Evolutionary conservation across 92 coral and sea anemone genomes (phyloP).

Genomic region (Nematostella vectensis): DNA sequence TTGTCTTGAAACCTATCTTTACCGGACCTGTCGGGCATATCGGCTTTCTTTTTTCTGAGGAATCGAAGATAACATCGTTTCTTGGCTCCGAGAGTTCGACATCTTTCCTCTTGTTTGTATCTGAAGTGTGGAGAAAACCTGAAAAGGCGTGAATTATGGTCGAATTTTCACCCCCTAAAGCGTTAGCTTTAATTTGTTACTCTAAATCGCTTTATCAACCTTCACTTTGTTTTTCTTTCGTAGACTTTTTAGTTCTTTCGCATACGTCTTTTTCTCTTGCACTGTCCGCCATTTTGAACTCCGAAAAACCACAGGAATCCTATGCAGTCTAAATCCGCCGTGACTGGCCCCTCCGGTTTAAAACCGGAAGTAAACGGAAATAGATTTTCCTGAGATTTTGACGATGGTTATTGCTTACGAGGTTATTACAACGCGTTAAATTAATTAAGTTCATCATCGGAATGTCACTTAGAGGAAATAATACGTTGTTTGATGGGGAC

Average conservation of each 20-base stretch:
- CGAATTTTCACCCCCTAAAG: background rate
- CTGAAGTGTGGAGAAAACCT: conserved; percentile 2
- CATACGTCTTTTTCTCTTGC: background rate
- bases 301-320: background rate
- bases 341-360: background rate
- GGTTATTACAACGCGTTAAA: too few species aligned
- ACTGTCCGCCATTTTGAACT: conserved; percentile 2
- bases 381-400: background rate
- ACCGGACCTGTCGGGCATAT: background rate
- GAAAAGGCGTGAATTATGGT: too few species aligned
- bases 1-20: conserved; percentile 24
- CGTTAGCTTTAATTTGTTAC: background rate
- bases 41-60: conserved; percentile 31
- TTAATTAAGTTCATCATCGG: too few species aligned
- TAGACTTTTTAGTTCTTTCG: background rate
- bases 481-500: too few species aligned
- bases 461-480: too few species aligned
- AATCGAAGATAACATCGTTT: too few species aligned
- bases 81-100: too few species aligned
- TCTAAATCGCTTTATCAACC: background rate
- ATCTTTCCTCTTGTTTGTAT: background rate
- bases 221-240: background rate
- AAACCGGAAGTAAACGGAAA: background rate
- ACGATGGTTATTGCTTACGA: too few species aligned
- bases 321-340: background rate